phyloP scores from a whole-genome alignment of 2,888 invertebrate genomes.

The Rhodophaea formosa region DNA sequence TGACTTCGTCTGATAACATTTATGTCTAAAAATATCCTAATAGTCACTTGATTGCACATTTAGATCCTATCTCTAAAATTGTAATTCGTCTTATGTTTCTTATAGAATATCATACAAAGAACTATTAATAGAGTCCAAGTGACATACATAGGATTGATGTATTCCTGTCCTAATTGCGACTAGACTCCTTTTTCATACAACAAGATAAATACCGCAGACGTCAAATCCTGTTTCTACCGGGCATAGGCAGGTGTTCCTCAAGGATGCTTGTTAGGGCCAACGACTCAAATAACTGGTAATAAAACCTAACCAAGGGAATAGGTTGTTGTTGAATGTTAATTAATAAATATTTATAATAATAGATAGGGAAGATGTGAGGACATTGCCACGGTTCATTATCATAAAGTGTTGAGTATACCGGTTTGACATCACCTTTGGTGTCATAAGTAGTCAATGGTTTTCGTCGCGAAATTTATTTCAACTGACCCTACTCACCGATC shows the following conservation, averaged over 20 bases:
- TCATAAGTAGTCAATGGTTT: too few relatives aligned
- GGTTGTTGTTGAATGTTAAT: too few relatives aligned
- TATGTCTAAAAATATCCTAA: too few relatives aligned
- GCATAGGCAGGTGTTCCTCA: slow-evolving; percentile 23
- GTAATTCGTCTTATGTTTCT: background rate
- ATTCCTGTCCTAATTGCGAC: background rate
- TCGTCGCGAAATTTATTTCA: too few relatives aligned
- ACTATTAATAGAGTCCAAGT: background rate
- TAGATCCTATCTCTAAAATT: background rate
- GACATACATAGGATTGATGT: slow-evolving; percentile 7
- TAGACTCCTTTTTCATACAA: background rate
- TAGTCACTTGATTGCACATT: background rate
- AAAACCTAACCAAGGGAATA: background rate
- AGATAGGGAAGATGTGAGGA: too few relatives aligned
- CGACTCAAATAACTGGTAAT: slow-evolving; percentile 1
- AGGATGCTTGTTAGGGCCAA: slow-evolving; percentile 24
- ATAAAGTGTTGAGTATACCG: too few relatives aligned
- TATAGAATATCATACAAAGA: slow-evolving; percentile 10
- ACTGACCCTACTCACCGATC: too few relatives aligned
- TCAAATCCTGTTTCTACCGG: slow-evolving; percentile 7
- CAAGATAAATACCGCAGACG: slow-evolving; percentile 2
- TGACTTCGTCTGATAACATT: too few relatives aligned
- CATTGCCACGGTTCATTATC: too few relatives aligned
- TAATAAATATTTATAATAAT: too few relatives aligned
- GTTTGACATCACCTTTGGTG: too few relatives aligned